These are phyloP conservation scores for Armadillidium nasatum DNA, from an alignment of 1,140 invertebrate species.

Conservation along the genomic window DNA sequence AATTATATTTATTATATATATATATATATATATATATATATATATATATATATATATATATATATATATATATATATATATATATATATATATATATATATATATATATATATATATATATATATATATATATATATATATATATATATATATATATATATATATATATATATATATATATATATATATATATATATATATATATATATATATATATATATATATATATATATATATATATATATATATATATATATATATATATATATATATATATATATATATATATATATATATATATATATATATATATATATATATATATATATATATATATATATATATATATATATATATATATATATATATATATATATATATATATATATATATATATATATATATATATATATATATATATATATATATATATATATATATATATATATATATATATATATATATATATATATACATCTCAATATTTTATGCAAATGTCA, in stretches of 20 bases:
- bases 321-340: background rate
- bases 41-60: too few species aligned
- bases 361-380: too few species aligned
- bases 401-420: too few species aligned
- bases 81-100: background rate
- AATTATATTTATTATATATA: background rate
- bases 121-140: constrained; percentile 4
- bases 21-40: too few species aligned
- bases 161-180: constrained; percentile 14
- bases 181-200: constrained; percentile 10
- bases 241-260: background rate
- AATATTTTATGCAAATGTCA: too few species aligned
- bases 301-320: background rate
- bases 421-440: too few species aligned
- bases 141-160: constrained; percentile 9
- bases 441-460: too few species aligned
- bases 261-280: constrained; percentile 5
- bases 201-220: constrained; percentile 4
- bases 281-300: background rate
- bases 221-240: background rate
- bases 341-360: background rate
- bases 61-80: too few species aligned
- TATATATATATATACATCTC: too few species aligned
- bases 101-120: background rate
- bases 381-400: too few species aligned